These are phyloP conservation scores for Luidia sarsii DNA, from an alignment of 53 echinoderm and acorn worm genomes.

Conservation along the genomic window DNA sequence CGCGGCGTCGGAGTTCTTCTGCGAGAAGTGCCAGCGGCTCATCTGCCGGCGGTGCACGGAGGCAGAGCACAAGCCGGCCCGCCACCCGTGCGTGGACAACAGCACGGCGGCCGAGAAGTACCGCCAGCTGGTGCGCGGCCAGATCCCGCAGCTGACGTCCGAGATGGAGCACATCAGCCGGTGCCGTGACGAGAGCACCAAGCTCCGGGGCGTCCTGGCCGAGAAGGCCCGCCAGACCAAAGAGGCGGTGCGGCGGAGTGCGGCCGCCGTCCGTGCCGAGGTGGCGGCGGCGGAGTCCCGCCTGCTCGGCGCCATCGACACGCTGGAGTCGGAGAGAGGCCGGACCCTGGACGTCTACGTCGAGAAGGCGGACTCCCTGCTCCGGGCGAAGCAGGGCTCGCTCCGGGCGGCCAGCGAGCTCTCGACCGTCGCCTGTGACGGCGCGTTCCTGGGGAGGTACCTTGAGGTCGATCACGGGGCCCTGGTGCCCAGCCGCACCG, in stretches of 20 bases:
- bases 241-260: not conserved
- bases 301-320: not conserved
- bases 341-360: not conserved
- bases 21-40: not conserved
- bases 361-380: not conserved
- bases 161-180: not conserved
- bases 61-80: not conserved
- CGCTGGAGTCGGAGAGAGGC: not conserved
- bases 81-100: not conserved
- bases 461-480: not conserved
- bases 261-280: not conserved
- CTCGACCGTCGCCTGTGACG: not conserved
- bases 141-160: not conserved
- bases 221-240: not conserved
- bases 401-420: not conserved
- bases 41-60: slow-evolving; percentile 5
- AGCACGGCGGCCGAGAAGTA: slow-evolving; percentile 10
- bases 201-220: not conserved
- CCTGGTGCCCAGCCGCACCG: not conserved
- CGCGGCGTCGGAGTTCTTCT: not conserved
- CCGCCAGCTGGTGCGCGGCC: not conserved
- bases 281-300: slow-evolving; percentile 6
- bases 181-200: not conserved
- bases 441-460: slow-evolving; percentile 5
- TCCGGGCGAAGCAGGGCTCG: not conserved